Base-by-base conservation (phyloP, 2,797 vertebrate genomes). In the Melanogrammus aeglefinus region DNA sequence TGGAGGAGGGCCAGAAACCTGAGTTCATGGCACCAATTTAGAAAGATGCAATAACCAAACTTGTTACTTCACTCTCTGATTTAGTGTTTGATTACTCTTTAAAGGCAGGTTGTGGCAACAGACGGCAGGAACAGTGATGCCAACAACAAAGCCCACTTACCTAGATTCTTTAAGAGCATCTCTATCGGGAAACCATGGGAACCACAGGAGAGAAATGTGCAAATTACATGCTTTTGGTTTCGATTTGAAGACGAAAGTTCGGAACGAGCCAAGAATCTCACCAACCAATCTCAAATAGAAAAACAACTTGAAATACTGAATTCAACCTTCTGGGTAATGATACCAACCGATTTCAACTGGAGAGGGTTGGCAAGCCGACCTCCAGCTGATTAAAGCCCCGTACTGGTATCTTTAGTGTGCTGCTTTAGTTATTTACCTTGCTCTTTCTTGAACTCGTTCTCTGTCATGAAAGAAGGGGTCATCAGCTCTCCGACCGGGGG, bases 361-460 rank as follows among this genome's bases (percentile, higher is more conserved):
- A 63, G 57, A 63, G 57, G 8, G 6, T n/a, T 18, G 57, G 21
- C 21, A 63, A 63, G 57, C n/a, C n/a, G 57, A 2, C 18, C 47
- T 14, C 4, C n/a, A 63, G 6, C 18, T 66, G 9, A 69, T 27
- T 27, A 69, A 69, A 3, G 24, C 21, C 21, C n/a, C 2, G 2
- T 27, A 4, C 10, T 69, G 9, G 2, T 69, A 27, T 66, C 57
- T 8, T 57, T 57, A 63, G 57, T n/a, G n/a, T 27, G 63, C 63
- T 69, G 12, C 2, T 69, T 27, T 24, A 0, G 29, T 73, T 8
- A 24, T 96, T 95, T 86, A 99, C 98, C 96, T 93, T 99, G 98
- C 77, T 99, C 97, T 84, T 96, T 98, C 90, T 96, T 99, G 90
- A 98, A 99, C 84, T 99, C 97, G 0, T 98, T 99, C 88, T 99